Evolutionary conservation across 2,113 vertebrate species (phyloP), one percentile per base, ranked within the genome.

Genomic region (Phrynosoma platyrhinos): DNA sequence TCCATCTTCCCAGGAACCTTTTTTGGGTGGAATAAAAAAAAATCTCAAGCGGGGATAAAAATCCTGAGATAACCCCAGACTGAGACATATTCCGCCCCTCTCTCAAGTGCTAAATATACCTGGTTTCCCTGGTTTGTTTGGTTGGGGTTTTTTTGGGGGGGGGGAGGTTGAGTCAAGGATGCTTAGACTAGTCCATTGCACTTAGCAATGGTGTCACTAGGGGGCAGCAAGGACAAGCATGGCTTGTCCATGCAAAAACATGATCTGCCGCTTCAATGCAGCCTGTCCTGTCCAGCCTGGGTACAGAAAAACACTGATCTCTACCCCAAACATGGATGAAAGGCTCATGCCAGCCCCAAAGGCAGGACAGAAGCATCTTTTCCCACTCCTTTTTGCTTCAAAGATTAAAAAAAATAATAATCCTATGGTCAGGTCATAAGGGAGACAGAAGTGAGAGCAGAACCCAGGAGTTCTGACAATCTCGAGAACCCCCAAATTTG

Each of bases 291-390:
- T 3, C 69, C 23, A 78, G 62, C 72, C 27, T 42, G 89, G 89
- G 64, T 7, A 42, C 18, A 3, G 2, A 9, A 3, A 0, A 0
- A 42, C 20, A 25, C 2, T 1, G 10, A 9, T 58, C 16, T n/a
- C 53, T 13, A 1, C 82, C 23, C 27, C 0, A 16, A 84, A 82
- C 75, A 4, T 20, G 9, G 47, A 64, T 9, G 25, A 71, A 68
- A 62, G 62, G 89, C 68, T 9, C 9, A 40, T 86, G 36, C 83
- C 20, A 1, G 23, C 3, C 6, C n/a, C 36, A 5, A 30, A 21
- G 53, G 52, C 47, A 16, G 32, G 64, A 87, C 27, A 32, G 89
- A 47, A 47, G 47, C 47, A 47, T 47, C 47, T 47, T 47, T 90
- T 77, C 78, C 83, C 84, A 87, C 84, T 83, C 42, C 18, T 27